Evolutionary conservation across 2,797 vertebrate genomes (phyloP), one percentile per base, ranked within the genome.

Genomic region (Catamblyrhynchus diadema): DNA sequence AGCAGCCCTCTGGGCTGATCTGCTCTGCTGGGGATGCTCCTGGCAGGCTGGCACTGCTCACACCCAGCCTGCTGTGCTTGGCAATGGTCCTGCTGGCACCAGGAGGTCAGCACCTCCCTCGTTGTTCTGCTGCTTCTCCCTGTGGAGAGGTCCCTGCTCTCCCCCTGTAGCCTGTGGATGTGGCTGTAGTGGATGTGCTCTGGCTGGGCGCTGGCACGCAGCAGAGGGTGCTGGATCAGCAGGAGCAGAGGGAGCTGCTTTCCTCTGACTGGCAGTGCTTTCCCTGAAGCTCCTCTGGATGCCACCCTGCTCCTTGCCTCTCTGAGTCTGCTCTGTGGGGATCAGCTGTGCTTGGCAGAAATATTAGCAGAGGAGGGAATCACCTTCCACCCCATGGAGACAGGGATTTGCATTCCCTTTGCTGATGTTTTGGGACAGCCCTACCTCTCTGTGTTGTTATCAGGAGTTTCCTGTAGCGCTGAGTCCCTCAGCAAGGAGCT

Each of bases 321-420:
- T 70, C 56, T 0, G 0, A 71, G 35, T 28, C 66, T 13, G 30
- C 28, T 71, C 7, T 6, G 1, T 14, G 45, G 32, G 39, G 21
- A 45, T 70, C 37, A 62, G 56, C 50, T 39, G 0, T 3, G 11
- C 39, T 61, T 57, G 39, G 60, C 48, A 45, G 75, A 79, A 59
- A 37, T 22, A 4, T 85, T 30, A 42, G 35, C 54, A 50, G 71
- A 10, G 8, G 51, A 61, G 7, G 25, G 48, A 65, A 45, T 69
- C 1, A 1, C 20, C 14, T 60, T 81, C 25, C 27, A 13, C 25
- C 20, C 44, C 25, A 37, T 0, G 0, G 60, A 64, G 35, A 13
- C 8, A 14, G 14, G 50, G 48, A 47, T 57, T 82, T 75, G 60
- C 5, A 3, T 25, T 69, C 17, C 42, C 5, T 66, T 60, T 27